Evolutionary conservation across 1,140 invertebrate genomes (phyloP), one percentile per base, ranked within the genome.

Genomic region (Euura lappo): DNA sequence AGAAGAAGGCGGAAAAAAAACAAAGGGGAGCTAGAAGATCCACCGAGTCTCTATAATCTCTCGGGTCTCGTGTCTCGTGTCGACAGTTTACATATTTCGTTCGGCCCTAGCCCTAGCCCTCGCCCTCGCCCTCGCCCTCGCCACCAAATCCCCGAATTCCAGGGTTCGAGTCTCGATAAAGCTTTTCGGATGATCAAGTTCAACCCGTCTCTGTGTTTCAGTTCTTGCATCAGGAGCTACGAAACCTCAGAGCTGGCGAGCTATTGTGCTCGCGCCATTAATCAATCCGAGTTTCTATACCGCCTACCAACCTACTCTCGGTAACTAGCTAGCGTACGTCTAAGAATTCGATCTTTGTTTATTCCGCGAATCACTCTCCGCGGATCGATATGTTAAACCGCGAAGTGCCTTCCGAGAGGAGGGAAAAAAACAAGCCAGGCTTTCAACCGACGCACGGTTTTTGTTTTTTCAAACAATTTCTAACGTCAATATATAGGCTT

Each of bases 211-310:
- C 13, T 60, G 13, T 60, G 51, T 60, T 60, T 60, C 51, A 60
- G 51, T 60, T 60, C 51, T 60, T 60, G 51, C 51, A 6, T 60
- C 6, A 6, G 13, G 51, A 8, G 13, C 8, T n/a, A 8, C 51
- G 51, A 8, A 60, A 60, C 8, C 51, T 60, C 13, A 11, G 51
- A 60, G 51, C 51, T n/a, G 6, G 13, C 51, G 51, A 60, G 51
- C 2, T n/a, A 60, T 60, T 60, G 51, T 60, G 51, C 51, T 60
- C 13, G 6, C 5, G 8, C 51, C 51, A 60, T 60, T 60, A 60
- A 60, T 60, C 51, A 60, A 60, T 3, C 51, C 51, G 13, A 60
- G 51, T 60, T 60, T 60, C 51, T 60, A n/a, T 60, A 60, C 51
- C 28, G 28, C 28, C 28, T 28, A 28, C 28, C 28, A 28, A 28